Base-by-base conservation (phyloP, 1,140 invertebrate species). In the Eciton burchellii region DNA sequence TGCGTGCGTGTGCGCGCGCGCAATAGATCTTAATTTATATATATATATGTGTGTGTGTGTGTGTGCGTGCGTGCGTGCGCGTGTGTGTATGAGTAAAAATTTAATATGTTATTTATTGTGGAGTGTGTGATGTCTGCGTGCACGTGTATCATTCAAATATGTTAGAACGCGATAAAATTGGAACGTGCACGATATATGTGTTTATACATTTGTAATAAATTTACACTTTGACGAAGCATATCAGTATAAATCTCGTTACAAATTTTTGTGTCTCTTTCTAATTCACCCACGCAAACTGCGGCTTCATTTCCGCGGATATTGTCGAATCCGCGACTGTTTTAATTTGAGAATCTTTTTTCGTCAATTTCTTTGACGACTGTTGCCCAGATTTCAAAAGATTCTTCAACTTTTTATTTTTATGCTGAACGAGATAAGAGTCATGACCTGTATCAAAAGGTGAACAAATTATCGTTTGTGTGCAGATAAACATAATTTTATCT, bases 381-480 rank as follows among this genome's bases (percentile, higher is more conserved):
- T 89, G 91, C 52, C 84, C 84, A 5, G 85, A 65, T n/a, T 90
- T 91, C 54, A 88, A 66, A 19, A 91, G 83, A 81, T 86, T 86
- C 26, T 85, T n/a, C 29, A 86, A 83, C 54, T 91, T 92, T n/a
- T 76, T 76, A 52, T 81, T 90, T 26, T 84, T 90, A 47, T 91
- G 89, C 60, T 91, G 92, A 16, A 70, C 84, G 14, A 92, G 65
- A 47, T 91, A 94, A 0, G 88, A 91, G 72, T 94, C 89, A 52
- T 94, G 93, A 81, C 93, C 92, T 93, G 43, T 63, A 19, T 62
- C 4, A 77, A 83, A n/a, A 86, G 14, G 29, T 43, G 6, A 35
- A n/a, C 41, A 3, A 0, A 16, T 56, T 47, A 45, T 47, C 54
- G 72, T 9, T 2, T 3, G 26, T n/a, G n/a, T n/a, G n/a, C n/a